These are phyloP conservation scores for Oenanthe oenanthe DNA, from an alignment of 2,113 vertebrate species.

Conservation along the genomic window DNA sequence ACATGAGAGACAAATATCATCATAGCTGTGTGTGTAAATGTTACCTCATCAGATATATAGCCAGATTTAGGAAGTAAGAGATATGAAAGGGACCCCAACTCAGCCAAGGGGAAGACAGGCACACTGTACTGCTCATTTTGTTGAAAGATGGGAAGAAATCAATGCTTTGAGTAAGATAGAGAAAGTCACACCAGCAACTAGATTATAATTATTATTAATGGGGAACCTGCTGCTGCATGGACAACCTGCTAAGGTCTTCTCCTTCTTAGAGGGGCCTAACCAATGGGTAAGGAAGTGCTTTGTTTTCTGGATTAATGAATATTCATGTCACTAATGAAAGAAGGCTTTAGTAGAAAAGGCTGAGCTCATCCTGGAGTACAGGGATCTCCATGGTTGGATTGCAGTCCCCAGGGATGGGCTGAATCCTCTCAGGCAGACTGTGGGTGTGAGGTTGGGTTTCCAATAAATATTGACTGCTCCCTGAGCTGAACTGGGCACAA, in stretches of 20 bases:
- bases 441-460: neutral
- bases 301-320: neutral
- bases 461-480: neutral
- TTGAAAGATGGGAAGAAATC: neutral
- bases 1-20: neutral
- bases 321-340: neutral
- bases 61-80: neutral
- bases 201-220: neutral
- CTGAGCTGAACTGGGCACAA: neutral
- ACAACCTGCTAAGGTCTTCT: neutral
- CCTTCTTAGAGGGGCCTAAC: neutral
- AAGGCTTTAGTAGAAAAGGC: neutral
- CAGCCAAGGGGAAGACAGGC: neutral
- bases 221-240: neutral
- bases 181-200: neutral
- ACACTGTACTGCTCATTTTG: neutral
- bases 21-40: neutral
- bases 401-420: neutral
- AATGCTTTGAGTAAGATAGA: neutral
- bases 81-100: neutral
- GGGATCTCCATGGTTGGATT: rapidly evolving
- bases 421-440: neutral
- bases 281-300: neutral
- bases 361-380: neutral
- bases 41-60: neutral